Percentiles rank a stretch among this genome's conserved stretches.
Evolutionary conservation across 2,113 vertebrate species (phyloP).

Genomic region (Rhinichthys klamathensis): DNA sequence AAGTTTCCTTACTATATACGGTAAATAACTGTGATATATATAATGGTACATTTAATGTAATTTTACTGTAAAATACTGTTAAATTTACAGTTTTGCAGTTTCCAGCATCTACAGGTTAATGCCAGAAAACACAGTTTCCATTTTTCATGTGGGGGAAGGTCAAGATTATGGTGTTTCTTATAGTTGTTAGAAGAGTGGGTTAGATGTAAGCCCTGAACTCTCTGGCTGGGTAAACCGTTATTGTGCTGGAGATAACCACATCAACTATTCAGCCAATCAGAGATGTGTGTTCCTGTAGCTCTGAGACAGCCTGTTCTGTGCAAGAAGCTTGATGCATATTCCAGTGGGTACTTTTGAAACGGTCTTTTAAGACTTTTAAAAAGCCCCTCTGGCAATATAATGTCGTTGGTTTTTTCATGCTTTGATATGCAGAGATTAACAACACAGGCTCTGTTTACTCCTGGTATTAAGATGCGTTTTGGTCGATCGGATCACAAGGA

Average conservation of each 20-base stretch:
- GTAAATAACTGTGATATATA: too few relatives aligned
- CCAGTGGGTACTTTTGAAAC: neutral
- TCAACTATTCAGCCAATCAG: neutral
- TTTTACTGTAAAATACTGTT: too few relatives aligned
- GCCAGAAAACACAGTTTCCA: neutral
- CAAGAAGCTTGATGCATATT: constrained; percentile 9
- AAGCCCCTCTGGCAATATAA: neutral
- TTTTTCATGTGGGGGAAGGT: neutral
- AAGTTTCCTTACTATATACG: too few relatives aligned
- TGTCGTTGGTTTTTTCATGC: neutral
- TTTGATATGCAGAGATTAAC: constrained; percentile 5
- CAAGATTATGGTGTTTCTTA: neutral
- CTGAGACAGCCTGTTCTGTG: neutral
- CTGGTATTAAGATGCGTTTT: too few relatives aligned
- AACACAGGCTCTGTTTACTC: neutral
- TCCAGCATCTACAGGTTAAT: neutral
- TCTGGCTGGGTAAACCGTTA: neutral
- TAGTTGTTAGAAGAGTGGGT: neutral
- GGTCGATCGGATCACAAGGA: too few relatives aligned
- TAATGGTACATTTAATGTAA: too few relatives aligned
- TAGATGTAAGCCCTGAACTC: neutral
- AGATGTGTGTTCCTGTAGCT: neutral
- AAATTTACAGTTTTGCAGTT: too few relatives aligned
- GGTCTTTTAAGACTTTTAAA: neutral
- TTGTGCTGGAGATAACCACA: neutral